Conservation (phyloP, 2,113 vertebrate species). For the Triplophysa rosa region DNA sequence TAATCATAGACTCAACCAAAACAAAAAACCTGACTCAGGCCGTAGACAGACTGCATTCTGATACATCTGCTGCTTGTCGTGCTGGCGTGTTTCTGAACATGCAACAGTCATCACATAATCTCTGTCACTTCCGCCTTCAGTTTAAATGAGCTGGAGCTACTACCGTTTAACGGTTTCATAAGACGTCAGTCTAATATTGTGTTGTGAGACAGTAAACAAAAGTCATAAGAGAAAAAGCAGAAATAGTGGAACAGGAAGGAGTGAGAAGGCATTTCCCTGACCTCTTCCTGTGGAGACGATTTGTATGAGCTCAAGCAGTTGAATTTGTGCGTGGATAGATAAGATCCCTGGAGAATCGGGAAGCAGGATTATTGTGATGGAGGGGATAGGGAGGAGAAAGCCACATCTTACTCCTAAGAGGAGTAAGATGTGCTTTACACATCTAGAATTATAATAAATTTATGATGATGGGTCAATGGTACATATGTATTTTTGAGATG, state of each 20-base stretch:
- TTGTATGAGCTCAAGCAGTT: constrained; percentile 1
- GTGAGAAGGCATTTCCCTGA: neutral
- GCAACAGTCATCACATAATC: constrained; percentile 3
- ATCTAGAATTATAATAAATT: neutral
- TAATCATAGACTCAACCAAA: neutral
- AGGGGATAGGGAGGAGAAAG: constrained; percentile 9
- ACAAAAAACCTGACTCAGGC: constrained; percentile 9
- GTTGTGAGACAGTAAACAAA: neutral
- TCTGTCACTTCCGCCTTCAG: constrained; percentile 38
- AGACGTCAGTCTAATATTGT: neutral
- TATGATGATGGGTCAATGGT: too few species aligned
- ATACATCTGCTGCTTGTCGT: neutral
- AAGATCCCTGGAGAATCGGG: constrained; percentile 16
- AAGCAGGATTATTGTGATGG: constrained; percentile 6
- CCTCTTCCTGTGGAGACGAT: neutral
- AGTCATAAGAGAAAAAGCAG: neutral
- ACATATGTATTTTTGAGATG: too few species aligned
- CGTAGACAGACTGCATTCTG: neutral
- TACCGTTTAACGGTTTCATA: neutral
- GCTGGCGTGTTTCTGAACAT: neutral
- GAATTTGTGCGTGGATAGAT: constrained; percentile 6
- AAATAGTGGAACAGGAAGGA: neutral
- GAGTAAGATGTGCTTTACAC: neutral
- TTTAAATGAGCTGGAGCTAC: neutral
- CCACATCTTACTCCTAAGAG: too few species aligned